Base-by-base conservation (phyloP, 2,113 vertebrate genomes). In the Dermatemys mawii region DNA sequence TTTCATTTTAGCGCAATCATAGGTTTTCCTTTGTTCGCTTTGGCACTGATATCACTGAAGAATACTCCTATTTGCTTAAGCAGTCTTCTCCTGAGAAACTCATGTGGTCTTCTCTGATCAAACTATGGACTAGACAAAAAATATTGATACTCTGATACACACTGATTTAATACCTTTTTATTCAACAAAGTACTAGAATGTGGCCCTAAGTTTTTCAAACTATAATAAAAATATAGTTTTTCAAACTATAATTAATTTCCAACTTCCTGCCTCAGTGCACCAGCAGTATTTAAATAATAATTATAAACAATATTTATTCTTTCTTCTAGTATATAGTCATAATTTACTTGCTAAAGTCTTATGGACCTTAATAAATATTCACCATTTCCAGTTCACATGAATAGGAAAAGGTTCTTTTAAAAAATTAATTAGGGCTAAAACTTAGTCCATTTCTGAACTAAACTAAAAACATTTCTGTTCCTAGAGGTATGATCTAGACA, bases 401-500 rank as follows among this genome's bases (percentile, higher is more conserved):
- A 3, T n/a, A 78, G 35, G 13, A 76, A 35, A 1, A 32, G 49
- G 9, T 70, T 91, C 48, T 8, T 17, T 70, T 21, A 38, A 0
- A 4, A 60, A 48, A 21, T 32, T 76, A 26, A 2, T 13, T 73
- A 27, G 46, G 84, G 73, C 73, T 35, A 50, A 88, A 78, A n/a
- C 53, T 11, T 76, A 50, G 9, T 8, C 5, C 4, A 48, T 94
- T 85, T 48, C 16, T 14, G 1, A 11, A 8, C 38, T 63, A 44
- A 38, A 14, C 22, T 16, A n/a, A 24, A n/a, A 24, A 49, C 4
- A 0, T 32, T 88, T 44, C 78, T 83, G 8, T 44, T 12, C 26
- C 75, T 79, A 55, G 0, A 0, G 0, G 32, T 73, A 50, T 8
- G 8, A 50, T 82, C 38, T 1, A 17, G 3, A 3, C 2, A 0